These are phyloP conservation scores for Matsumurasca onukii DNA, from an alignment of 1,140 invertebrate genomes.

Conservation along the genomic window DNA sequence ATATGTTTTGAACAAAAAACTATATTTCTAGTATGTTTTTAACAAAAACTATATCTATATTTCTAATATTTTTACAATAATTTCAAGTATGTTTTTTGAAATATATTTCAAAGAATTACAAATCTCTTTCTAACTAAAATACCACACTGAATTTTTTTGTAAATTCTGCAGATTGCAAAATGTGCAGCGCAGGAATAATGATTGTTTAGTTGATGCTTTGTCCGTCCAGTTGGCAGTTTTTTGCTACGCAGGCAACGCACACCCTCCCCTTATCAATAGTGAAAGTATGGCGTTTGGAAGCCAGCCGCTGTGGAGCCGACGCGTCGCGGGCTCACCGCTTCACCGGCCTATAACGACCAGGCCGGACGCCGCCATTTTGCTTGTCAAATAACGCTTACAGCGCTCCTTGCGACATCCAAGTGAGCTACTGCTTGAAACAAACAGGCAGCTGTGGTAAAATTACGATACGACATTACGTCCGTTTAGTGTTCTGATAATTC, in stretches of 20 bases:
- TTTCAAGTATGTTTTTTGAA: no score
- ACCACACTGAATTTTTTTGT: no score
- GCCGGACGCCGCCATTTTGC: not conserved
- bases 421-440: constrained; percentile 9
- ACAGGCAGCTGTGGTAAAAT: not conserved
- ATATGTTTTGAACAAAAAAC: no score
- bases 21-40: no score
- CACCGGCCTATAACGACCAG: not conserved
- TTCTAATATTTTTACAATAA: no score
- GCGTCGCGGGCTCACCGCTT: not conserved
- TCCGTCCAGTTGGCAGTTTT: not conserved
- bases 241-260: not conserved
- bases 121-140: no score
- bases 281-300: not conserved
- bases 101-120: no score
- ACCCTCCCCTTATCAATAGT: not conserved
- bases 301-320: not conserved
- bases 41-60: no score
- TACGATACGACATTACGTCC: constrained; percentile 24
- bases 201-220: not conserved
- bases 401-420: not conserved
- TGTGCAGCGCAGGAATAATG: not conserved
- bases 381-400: not conserved
- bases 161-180: not conserved
- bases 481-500: constrained; percentile 28